These are phyloP conservation scores for Diglossa cyanea DNA, from an alignment of 2,797 vertebrate genomes.

Conservation along the genomic window DNA sequence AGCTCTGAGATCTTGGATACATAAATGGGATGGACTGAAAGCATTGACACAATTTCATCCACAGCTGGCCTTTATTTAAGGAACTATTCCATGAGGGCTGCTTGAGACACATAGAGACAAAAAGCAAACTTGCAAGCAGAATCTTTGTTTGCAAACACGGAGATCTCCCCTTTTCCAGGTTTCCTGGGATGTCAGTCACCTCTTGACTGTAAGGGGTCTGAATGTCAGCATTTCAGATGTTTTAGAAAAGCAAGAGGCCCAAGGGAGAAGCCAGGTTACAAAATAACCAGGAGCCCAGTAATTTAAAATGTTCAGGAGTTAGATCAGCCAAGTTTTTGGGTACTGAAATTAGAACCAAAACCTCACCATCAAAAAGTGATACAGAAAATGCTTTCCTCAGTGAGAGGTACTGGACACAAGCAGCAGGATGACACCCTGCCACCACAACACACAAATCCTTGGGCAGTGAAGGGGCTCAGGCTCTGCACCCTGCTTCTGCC, in stretches of 20 bases:
- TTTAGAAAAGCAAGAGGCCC: neutral
- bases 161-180: neutral
- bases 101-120: fast-evolving
- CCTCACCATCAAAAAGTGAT: neutral
- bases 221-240: neutral
- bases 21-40: neutral
- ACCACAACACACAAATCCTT: neutral
- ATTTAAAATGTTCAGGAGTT: neutral
- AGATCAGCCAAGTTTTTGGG: neutral
- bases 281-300: neutral
- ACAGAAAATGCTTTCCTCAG: fast-evolving
- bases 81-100: neutral
- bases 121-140: neutral
- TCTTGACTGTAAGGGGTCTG: neutral
- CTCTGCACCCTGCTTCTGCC: neutral
- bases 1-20: neutral
- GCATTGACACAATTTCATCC: neutral
- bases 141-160: neutral
- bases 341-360: neutral
- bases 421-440: neutral
- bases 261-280: neutral
- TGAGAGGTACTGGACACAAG: neutral
- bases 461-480: neutral
- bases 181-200: neutral
- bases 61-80: neutral